Evolutionary conservation across 2,113 vertebrate genomes (phyloP), one percentile per base, ranked within the genome.

Genomic region (Lepus americanus): DNA sequence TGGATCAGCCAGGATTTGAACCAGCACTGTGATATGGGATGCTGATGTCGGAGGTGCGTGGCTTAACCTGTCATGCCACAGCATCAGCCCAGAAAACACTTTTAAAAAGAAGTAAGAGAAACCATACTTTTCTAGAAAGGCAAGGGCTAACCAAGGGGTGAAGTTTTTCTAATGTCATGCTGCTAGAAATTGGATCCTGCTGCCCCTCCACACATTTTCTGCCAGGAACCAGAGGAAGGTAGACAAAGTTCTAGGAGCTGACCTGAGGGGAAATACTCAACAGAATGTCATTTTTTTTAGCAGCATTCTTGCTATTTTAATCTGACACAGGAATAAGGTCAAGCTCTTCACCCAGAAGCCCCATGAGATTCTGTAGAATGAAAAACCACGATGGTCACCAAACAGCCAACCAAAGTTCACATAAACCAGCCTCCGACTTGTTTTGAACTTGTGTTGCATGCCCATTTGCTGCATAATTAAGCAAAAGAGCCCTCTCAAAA

Each of bases 251-350:
- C 36, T 73, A 78, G 73, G 67, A 90, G 64, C n/a, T 67, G 49
- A 79, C 79, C 66, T 77, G 81, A 84, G 44, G 23, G 20, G 11
- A 87, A 36, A 66, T 92, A 88, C n/a, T 87, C 49, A 81, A 91
- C 51, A 82, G 59, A 33, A 90, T 51, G 36, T 88, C 63, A 29
- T 39, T 84, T 90, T 94, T n/a, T 76, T 19, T 29, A 74, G 31
- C 67, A 77, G 92, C 22, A 44, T 94, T 96, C 36, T 85, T 88
- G 44, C 81, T 92, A 70, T 83, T 97, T 95, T 89, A 96, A 92
- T 84, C 76, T 81, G 61, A 84, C 55, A 67, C 27, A 89, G 12
- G n/a, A 76, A 64, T 9, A 3, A 91, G 17, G 13, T 53, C 78
- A 77, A 74, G 2, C 77, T 83, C 55, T 69, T 93, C 53, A 80